Evolutionary conservation across 2,113 vertebrate species (phyloP), one percentile per base, ranked within the genome.

Genomic region (Chrysochloris asiatica): DNA sequence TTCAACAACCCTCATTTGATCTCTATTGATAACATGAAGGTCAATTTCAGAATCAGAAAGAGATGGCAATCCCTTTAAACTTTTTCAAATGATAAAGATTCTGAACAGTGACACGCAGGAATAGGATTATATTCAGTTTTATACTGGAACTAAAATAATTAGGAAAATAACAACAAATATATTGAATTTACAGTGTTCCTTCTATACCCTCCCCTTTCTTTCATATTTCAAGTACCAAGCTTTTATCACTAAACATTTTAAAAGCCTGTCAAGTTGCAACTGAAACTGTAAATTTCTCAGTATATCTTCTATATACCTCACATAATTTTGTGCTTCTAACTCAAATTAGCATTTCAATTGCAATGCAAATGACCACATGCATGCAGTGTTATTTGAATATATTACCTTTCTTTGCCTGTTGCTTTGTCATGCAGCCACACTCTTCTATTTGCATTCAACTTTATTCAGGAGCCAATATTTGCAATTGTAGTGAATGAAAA

Each of bases 281-380:
- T 72, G 59, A 48, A 86, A 33, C 50, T 81, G 56, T 48, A 82
- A 45, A 81, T 94, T 95, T 94, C 38, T 95, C 33, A 72, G 11
- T 67, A 69, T 86, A 33, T 76, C 26, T 90, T 56, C 71, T 90
- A 14, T 90, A 14, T 41, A 48, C 89, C 52, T 1, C 0, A 84
- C 48, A 90, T 94, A 65, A 83, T 80, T 96, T 92, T 94, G 56
- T 92, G 93, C 85, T 89, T 95, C 71, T 33, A 24, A 47, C 56
- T 96, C 56, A 96, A 97, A 94, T 96, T 92, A 54, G 17, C 83
- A 84, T 80, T 96, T 96, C 75, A 94, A 12, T 90, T 92, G n/a
- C 65, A 69, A 83, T 95, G 94, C 61, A 96, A 47, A 96, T 94
- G 80, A 84, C 84, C 26, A 52, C 9, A 85, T 47, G 28, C 79